Evolutionary conservation across 2,113 vertebrate species (phyloP).

Genomic region (Cyprinodon variegatus): DNA sequence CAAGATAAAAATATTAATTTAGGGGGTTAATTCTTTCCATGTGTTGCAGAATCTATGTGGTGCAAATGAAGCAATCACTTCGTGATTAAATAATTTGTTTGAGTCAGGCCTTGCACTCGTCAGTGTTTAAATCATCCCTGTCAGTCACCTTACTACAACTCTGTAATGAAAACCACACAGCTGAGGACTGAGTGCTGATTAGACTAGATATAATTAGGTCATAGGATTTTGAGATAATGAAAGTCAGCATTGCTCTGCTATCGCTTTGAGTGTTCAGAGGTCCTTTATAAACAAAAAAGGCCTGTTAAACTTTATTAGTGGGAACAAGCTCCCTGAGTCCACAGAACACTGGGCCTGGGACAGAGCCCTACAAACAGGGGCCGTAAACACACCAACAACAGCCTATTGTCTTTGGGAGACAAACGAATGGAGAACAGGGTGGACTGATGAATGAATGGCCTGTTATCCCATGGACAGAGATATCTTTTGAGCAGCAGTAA

Average conservation of each 20-base stretch:
- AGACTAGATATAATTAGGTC: conserved; percentile 70
- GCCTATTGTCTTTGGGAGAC: conserved; percentile 58
- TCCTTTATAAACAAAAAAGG: conserved; percentile 52
- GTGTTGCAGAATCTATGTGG: conserved; percentile 35
- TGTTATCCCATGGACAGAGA: conserved; percentile 30
- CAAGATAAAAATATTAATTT: conserved; percentile 26
- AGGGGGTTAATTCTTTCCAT: conserved; percentile 40
- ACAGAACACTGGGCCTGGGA: conserved; percentile 46
- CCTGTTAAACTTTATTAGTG: conserved; percentile 73
- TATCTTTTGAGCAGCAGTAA: conserved; percentile 9
- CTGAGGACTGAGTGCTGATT: conserved; percentile 54
- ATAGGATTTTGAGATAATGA: conserved; percentile 67
- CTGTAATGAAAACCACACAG: conserved; percentile 53
- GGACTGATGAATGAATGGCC: conserved; percentile 41
- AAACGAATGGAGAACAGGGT: conserved; percentile 41
- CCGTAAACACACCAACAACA: conserved; percentile 64
- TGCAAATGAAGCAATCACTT: conserved; percentile 56
- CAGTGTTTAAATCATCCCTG: conserved; percentile 53
- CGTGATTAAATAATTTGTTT: conserved; percentile 56
- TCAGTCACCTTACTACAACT: conserved; percentile 55
- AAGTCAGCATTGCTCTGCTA: conserved; percentile 56
- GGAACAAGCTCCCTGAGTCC: conserved; percentile 56
- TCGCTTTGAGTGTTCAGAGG: conserved; percentile 40
- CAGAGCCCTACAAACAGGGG: conserved; percentile 51
- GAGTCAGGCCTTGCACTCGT: conserved; percentile 52